These are phyloP conservation scores for Flabesymbios commensalis DNA, from an alignment of 2,888 invertebrate species.

Conservation along the genomic window DNA sequence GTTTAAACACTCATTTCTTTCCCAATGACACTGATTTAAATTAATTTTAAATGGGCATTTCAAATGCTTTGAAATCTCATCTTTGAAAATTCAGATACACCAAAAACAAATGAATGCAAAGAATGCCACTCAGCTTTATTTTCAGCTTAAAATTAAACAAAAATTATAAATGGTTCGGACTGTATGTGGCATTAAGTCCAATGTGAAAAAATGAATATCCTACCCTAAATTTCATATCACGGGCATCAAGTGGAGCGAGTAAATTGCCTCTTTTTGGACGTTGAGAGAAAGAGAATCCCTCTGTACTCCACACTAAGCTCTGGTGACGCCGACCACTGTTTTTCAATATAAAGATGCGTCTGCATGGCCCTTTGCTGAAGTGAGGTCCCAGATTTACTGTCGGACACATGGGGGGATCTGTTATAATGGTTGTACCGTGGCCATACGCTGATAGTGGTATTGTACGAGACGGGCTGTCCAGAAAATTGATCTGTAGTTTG, in stretches of 20 bases:
- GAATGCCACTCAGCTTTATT: too few relatives aligned
- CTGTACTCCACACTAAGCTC: constrained; percentile 60
- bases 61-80: too few relatives aligned
- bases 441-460: constrained; percentile 68
- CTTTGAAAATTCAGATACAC: too few relatives aligned
- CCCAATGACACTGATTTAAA: too few relatives aligned
- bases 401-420: constrained; percentile 68
- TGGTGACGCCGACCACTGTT: constrained; percentile 61
- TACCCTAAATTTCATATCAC: constrained; percentile 52
- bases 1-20: too few relatives aligned
- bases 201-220: too few relatives aligned
- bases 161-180: too few relatives aligned
- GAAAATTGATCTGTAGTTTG: constrained; percentile 56
- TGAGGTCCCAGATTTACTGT: constrained; percentile 69
- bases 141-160: too few relatives aligned
- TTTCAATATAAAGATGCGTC: constrained; percentile 53
- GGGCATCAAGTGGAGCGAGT: constrained; percentile 42
- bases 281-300: constrained; percentile 52
- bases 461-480: constrained; percentile 61
- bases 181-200: too few relatives aligned
- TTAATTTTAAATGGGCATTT: too few relatives aligned
- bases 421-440: constrained; percentile 71
- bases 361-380: constrained; percentile 62
- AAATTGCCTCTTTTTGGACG: constrained; percentile 27
- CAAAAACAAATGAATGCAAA: too few relatives aligned